Evolutionary conservation across 2,888 invertebrate species (phyloP), one percentile per base, ranked within the genome.

Genomic region (Tetranychus piercei): DNA sequence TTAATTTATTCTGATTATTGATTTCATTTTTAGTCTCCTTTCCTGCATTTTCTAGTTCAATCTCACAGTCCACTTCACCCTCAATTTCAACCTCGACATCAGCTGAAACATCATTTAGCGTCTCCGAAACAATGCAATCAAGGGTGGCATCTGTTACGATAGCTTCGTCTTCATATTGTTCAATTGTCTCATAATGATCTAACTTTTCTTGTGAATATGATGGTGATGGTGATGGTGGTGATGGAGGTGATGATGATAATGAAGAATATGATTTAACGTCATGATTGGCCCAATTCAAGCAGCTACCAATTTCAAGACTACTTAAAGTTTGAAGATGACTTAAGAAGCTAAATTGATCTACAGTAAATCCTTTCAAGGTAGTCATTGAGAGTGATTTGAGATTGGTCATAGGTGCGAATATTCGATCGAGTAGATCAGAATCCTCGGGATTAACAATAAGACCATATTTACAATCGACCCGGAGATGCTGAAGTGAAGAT

Each of bases 291-390:
- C 77, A 77, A 71, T 65, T 73, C 11, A 20, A 44, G 75, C 77
- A 77, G 20, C 71, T 71, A 6, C 77, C 77, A 45, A 77, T 72
- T 65, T 76, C 75, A 9, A 76, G 64, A 23, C 55, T 44, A 6
- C 72, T 65, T 34, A 76, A 43, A n/a, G 44, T 20, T 15, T 23
- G 34, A 8, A 65, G 44, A 44, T 67, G 44, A 11, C n/a, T 65
- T 65, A 75, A 74, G 34, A 75, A 75, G 11, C 43, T 43, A 43
- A 75, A 75, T 23, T 75, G 73, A 23, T 75, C 75, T 22, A 44
- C 18, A 11, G 22, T 66, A 20, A 44, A 74, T 64, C 43, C 71
- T 64, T 66, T 70, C 7, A 76, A 66, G 20, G 44, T 69, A 20
- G 67, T 43, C 44, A 72, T 65, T 15, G 23, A 44, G 66, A 75